Conservation (phyloP, 2,888 invertebrate genomes). For the Steromphala cineraria region DNA sequence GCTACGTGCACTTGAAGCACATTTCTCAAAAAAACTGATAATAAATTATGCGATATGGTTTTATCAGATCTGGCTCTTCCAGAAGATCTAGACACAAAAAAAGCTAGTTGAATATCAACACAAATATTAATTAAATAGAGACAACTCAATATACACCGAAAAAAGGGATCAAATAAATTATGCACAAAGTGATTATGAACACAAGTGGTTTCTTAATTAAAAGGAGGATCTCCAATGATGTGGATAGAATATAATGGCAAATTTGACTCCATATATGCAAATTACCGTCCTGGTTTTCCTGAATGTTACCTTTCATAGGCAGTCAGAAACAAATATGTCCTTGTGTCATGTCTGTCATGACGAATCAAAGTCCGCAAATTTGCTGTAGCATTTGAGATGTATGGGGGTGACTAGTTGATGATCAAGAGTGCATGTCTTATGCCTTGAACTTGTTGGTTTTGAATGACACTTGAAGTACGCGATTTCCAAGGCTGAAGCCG, state of each 20-base stretch:
- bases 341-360: neutral
- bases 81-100: conserved; percentile 12
- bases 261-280: conserved; percentile 23
- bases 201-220: conserved; percentile 26
- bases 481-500: conserved; percentile 95
- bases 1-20: conserved; percentile 25
- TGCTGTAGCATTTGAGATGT: conserved; percentile 17
- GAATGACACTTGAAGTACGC: conserved; percentile 97
- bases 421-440: conserved; percentile 74
- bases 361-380: conserved; percentile 14
- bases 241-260: conserved; percentile 12
- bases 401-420: conserved; percentile 30
- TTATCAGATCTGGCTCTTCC: conserved; percentile 21
- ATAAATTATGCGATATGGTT: conserved; percentile 24
- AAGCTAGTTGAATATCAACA: conserved; percentile 24
- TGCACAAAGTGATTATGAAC: conserved; percentile 26
- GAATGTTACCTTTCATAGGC: conserved; percentile 18
- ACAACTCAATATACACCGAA: conserved; percentile 34
- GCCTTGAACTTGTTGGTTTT: conserved; percentile 82
- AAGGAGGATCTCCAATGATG: conserved; percentile 15
- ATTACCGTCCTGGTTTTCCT: conserved; percentile 12
- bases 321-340: conserved; percentile 11
- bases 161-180: conserved; percentile 28
- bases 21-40: conserved; percentile 5
- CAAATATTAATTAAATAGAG: conserved; percentile 19